phyloP scores from a whole-genome alignment of 2,113 vertebrate genomes.

The Gobius niger region DNA sequence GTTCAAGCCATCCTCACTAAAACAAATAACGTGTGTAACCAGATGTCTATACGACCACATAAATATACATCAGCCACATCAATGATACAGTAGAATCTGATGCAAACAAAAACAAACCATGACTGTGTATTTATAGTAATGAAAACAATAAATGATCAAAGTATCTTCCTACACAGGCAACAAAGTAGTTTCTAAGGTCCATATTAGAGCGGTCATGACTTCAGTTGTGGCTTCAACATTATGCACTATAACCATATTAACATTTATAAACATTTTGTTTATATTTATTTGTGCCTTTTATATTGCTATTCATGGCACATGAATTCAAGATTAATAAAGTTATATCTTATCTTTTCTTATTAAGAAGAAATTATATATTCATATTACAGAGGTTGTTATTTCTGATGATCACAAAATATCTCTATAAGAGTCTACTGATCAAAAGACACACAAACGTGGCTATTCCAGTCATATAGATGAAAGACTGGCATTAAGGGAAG shows the following conservation, averaged over 20 bases:
- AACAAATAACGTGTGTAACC: constrained; percentile 61
- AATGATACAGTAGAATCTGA: constrained; percentile 52
- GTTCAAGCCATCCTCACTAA: constrained; percentile 57
- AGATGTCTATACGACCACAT: constrained; percentile 57
- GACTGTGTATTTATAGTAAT: constrained; percentile 37
- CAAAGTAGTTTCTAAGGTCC: constrained; percentile 13
- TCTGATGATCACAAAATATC: neutral
- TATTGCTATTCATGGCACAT: too few relatives aligned
- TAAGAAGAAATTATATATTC: too few relatives aligned
- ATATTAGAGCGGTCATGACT: too few relatives aligned
- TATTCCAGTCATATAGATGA: constrained; percentile 58
- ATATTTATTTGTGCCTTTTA: too few relatives aligned
- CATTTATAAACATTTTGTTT: too few relatives aligned
- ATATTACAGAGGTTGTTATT: too few relatives aligned
- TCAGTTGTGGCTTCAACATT: too few relatives aligned
- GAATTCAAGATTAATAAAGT: too few relatives aligned
- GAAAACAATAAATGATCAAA: constrained; percentile 55
- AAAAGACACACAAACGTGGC: constrained; percentile 57
- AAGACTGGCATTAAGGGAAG: constrained; percentile 49
- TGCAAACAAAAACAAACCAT: constrained; percentile 35
- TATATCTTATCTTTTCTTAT: too few relatives aligned
- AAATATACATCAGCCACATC: constrained; percentile 65
- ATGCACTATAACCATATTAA: too few relatives aligned
- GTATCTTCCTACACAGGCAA: constrained; percentile 27
- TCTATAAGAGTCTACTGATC: constrained; percentile 24